Evolutionary conservation across 2,113 vertebrate genomes (phyloP), one percentile per base, ranked within the genome.

Genomic region (Mesoclemmys tuberculata): DNA sequence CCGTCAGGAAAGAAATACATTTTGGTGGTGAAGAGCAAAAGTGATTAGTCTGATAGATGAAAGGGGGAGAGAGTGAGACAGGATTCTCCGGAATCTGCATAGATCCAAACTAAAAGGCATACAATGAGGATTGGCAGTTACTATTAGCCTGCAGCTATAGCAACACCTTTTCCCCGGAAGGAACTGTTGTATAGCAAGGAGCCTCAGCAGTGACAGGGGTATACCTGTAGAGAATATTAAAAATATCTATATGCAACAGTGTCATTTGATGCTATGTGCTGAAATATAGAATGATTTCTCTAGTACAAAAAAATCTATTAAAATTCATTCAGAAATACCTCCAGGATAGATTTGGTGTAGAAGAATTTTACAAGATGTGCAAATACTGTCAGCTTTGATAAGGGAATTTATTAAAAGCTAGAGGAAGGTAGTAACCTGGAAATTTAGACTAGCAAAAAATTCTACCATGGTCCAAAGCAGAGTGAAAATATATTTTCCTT

Each of bases 131-230:
- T 2, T 93, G 93, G 82, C 97, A 97, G 90, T 81, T 94, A 88
- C 92, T 94, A 68, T 96, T 97, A 93, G 95, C 96, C 96, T 96
- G 93, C 89, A 97, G 97, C 95, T 95, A 97, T 91, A 97, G 93
- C 91, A 97, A 96, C 92, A 96, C 92, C 82, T 95, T 96, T 93
- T 88, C 84, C 84, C 77, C 93, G 97, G 94, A 91, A 97, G 96
- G 91, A 97, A 64, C 84, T 85, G 87, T 94, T 97, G 93, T 96
- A 97, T 68, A 97, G 96, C 93, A 97, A 97, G 90, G 51, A 95
- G 82, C 90, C 80, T 90, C 61, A 94, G 84, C 93, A 87, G 93
- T 93, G 94, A 96, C 82, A 80, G 93, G 88, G 86, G 85, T 90
- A 92, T 95, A 96, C 84, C 93, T 85, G 94, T 58, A 90, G 79